These are phyloP conservation scores for Mugil cephalus DNA, from an alignment of 2,113 vertebrate genomes.

Conservation along the genomic window DNA sequence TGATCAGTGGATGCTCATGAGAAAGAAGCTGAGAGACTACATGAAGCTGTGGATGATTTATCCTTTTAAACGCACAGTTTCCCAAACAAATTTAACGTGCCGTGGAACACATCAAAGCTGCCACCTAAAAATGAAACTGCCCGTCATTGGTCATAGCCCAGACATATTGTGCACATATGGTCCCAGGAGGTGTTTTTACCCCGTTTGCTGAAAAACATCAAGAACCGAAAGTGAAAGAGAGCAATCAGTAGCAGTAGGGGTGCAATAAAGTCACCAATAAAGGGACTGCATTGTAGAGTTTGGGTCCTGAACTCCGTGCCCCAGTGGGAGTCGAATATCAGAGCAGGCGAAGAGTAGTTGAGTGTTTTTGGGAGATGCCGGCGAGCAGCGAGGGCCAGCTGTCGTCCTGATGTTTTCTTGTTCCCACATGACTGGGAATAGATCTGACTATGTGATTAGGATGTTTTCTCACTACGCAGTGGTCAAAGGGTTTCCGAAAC, in stretches of 20 bases:
- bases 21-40: constrained; percentile 20
- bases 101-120: constrained; percentile 67
- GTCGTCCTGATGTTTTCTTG: constrained; percentile 72
- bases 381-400: constrained; percentile 61
- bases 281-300: constrained; percentile 1
- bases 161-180: constrained; percentile 65
- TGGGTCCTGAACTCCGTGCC: constrained; percentile 38
- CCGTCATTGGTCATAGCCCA: constrained; percentile 16
- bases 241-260: constrained; percentile 36
- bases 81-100: constrained; percentile 50
- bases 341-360: constrained; percentile 20
- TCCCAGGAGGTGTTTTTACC: constrained; percentile 19
- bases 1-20: not conserved
- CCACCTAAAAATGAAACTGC: constrained; percentile 35
- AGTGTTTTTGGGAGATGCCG: constrained; percentile 48
- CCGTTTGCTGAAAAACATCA: constrained; percentile 45
- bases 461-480: constrained; percentile 40
- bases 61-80: constrained; percentile 45
- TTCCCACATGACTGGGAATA: constrained; percentile 71
- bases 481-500: constrained; percentile 20
- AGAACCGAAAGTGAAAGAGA: constrained; percentile 54
- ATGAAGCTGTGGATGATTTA: constrained; percentile 29
- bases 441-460: constrained; percentile 60
- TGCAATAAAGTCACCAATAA: constrained; percentile 53
- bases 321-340: constrained; percentile 50